Conservation (phyloP, 2,113 vertebrate genomes). For the Crotalus viridis region DNA sequence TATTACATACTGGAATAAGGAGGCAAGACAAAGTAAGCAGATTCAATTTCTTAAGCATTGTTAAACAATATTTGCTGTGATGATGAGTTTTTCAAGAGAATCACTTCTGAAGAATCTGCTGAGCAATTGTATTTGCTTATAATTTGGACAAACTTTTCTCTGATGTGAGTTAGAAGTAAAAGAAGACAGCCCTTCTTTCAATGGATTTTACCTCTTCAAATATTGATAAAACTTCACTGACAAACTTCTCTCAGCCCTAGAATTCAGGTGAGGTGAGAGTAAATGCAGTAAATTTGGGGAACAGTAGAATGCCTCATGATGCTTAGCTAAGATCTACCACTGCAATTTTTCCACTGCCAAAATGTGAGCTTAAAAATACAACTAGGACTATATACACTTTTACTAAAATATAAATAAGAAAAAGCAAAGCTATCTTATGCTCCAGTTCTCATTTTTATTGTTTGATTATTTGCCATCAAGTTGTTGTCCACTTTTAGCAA, state of each 20-base stretch:
- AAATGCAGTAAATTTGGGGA: not conserved
- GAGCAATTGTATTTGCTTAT: not conserved
- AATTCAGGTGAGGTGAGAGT: not conserved
- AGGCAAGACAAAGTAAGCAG: not conserved
- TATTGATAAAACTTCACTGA: not conserved
- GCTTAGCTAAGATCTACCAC: not conserved
- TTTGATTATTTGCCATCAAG: not conserved
- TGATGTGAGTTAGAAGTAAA: not conserved
- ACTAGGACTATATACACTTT: not conserved
- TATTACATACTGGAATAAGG: not conserved
- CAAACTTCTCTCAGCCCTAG: not conserved
- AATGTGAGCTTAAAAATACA: not conserved
- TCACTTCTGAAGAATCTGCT: not conserved
- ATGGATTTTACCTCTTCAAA: not conserved
- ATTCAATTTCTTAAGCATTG: not conserved
- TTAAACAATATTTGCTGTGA: not conserved
- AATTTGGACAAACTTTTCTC: not conserved
- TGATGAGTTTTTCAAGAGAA: not conserved
- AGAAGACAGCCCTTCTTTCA: not conserved
- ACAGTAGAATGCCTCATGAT: not conserved
- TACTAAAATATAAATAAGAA: not conserved
- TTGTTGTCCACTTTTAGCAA: not conserved
- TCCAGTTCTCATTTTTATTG: not conserved
- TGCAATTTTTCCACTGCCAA: not conserved
- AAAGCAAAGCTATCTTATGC: not conserved